A percentile compares a stretch with the other conserved stretches of the same genome.
phyloP scores from a whole-genome alignment of 1,140 invertebrate genomes.

The Bombyx mandarina region DNA sequence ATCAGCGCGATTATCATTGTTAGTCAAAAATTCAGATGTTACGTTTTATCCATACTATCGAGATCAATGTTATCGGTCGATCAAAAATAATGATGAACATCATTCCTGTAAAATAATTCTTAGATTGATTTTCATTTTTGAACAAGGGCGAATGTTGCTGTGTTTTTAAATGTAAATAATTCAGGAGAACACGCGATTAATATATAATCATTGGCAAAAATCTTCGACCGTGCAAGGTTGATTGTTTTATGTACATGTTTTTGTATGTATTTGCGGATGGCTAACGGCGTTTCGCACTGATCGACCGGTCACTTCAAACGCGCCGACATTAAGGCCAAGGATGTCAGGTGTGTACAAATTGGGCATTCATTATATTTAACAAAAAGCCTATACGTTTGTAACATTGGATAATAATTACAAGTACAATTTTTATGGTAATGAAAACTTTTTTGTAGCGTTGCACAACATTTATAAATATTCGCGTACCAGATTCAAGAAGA shows the following conservation, averaged over 20 bases:
- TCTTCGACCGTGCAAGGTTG: neutral
- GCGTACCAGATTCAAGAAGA: conserved; percentile 7
- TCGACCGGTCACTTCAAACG: conserved; percentile 39
- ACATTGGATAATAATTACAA: conserved; percentile 38
- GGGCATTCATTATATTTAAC: conserved; percentile 49
- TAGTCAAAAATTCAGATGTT: neutral
- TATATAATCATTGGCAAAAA: conserved; percentile 5
- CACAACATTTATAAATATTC: conserved; percentile 15
- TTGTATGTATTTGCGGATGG: conserved; percentile 38
- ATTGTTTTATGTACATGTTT: conserved; percentile 19
- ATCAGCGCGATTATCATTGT: neutral
- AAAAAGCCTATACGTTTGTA: conserved; percentile 45
- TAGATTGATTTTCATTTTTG: no score
- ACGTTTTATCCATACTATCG: no score
- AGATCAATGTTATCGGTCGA: no score
- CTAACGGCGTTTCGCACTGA: conserved; percentile 31
- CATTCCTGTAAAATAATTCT: no score
- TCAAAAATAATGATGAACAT: no score
- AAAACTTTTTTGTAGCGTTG: conserved; percentile 15
- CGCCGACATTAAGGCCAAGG: conserved; percentile 54
- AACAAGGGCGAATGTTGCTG: no score
- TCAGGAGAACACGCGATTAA: no score
- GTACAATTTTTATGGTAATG: conserved; percentile 24
- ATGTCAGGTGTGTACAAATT: conserved; percentile 42
- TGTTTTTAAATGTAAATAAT: no score